Evolutionary conservation across 2,113 vertebrate species (phyloP).

Genomic region (Leptosomus discolor): DNA sequence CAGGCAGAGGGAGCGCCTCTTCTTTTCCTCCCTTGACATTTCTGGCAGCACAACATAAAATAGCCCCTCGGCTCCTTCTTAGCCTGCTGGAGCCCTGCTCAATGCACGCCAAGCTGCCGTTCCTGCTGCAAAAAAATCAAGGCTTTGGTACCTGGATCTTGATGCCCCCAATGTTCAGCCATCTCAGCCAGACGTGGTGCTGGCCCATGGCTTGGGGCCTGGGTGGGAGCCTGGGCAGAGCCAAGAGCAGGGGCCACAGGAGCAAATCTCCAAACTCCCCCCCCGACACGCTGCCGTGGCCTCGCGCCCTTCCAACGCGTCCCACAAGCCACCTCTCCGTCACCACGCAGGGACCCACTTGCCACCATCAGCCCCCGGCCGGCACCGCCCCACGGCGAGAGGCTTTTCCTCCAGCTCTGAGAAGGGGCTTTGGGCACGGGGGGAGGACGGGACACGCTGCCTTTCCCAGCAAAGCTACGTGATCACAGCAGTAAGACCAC

Average conservation of each 20-base stretch:
- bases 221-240: not conserved
- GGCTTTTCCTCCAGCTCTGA: not conserved
- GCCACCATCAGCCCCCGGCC: not conserved
- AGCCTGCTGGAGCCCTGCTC: not conserved
- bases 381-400: rapidly evolving
- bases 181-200: not conserved
- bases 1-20: not conserved
- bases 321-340: rapidly evolving
- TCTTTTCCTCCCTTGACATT: not conserved
- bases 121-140: not conserved
- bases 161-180: not conserved
- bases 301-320: not conserved
- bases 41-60: not conserved
- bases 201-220: not conserved
- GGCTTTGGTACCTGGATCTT: not conserved
- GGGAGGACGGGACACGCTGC: too few relatives aligned
- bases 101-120: not conserved
- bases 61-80: not conserved
- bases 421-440: not conserved
- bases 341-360: not conserved
- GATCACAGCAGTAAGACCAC: not conserved
- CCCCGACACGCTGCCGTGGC: rapidly evolving
- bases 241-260: not conserved
- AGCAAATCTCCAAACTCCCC: not conserved
- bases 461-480: not conserved